phyloP scores from a whole-genome alignment of 53 echinoderm and acorn worm species.

The Henricia sp. region DNA sequence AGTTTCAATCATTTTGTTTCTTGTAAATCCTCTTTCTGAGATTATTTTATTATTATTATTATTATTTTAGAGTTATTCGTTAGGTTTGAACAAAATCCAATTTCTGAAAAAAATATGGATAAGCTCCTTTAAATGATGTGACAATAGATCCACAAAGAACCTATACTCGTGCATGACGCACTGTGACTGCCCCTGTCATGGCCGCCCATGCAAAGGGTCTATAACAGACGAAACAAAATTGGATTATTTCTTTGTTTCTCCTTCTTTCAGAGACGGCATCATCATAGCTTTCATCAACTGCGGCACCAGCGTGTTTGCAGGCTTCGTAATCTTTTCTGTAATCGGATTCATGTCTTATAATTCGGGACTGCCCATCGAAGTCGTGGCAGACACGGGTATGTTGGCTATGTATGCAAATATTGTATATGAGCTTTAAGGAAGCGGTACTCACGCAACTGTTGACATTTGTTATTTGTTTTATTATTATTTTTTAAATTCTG shows the following conservation, averaged over 20 bases:
- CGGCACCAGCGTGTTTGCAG: slow-evolving; percentile 85
- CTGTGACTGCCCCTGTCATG: too few relatives aligned
- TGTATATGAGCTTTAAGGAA: too few relatives aligned
- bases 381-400: slow-evolving; percentile 72
- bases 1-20: too few relatives aligned
- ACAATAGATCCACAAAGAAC: not conserved
- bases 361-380: slow-evolving; percentile 61
- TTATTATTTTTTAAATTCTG: too few relatives aligned
- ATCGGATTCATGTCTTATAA: slow-evolving; percentile 86
- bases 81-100: too few relatives aligned
- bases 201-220: too few relatives aligned
- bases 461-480: too few relatives aligned
- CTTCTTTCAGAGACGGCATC: slow-evolving; percentile 68
- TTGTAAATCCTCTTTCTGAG: not conserved
- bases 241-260: not conserved
- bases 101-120: not conserved
- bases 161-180: not conserved
- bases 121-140: not conserved
- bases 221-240: too few relatives aligned
- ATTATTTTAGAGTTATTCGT: too few relatives aligned
- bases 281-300: slow-evolving; percentile 83
- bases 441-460: too few relatives aligned
- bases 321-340: slow-evolving; percentile 86
- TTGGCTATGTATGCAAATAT: not conserved
- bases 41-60: not conserved